phyloP scores from a whole-genome alignment of 2,113 vertebrate genomes.

The Corvus hawaiiensis region DNA sequence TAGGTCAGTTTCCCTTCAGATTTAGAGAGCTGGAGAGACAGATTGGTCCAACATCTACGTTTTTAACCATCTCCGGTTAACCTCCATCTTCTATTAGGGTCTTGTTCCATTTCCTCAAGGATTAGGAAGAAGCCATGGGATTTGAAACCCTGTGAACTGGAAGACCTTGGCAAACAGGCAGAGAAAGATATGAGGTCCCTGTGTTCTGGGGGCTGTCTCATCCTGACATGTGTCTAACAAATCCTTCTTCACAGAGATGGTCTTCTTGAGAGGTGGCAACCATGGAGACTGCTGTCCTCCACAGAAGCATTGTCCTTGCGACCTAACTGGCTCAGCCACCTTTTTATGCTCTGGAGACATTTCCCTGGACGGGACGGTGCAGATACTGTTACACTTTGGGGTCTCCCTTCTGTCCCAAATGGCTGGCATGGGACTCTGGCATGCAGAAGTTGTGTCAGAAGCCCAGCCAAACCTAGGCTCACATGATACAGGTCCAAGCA shows the following conservation, averaged over 20 bases:
- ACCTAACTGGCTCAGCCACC: neutral
- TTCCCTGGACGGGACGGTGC: neutral
- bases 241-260: neutral
- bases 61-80: neutral
- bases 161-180: neutral
- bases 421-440: neutral
- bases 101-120: neutral
- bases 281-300: neutral
- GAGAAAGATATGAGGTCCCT: neutral
- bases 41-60: neutral
- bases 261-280: neutral
- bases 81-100: neutral
- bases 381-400: fast-evolving
- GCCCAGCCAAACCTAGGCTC: neutral
- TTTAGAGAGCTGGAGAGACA: neutral
- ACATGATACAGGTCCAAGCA: fast-evolving
- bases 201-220: neutral
- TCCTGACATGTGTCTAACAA: neutral
- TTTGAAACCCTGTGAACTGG: neutral
- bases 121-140: neutral
- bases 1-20: neutral
- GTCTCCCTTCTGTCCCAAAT: neutral
- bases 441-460: neutral
- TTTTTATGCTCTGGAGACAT: neutral
- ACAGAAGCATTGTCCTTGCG: neutral